Evolutionary conservation across 2,797 vertebrate genomes (phyloP).

Genomic region (Vultur gryphus): DNA sequence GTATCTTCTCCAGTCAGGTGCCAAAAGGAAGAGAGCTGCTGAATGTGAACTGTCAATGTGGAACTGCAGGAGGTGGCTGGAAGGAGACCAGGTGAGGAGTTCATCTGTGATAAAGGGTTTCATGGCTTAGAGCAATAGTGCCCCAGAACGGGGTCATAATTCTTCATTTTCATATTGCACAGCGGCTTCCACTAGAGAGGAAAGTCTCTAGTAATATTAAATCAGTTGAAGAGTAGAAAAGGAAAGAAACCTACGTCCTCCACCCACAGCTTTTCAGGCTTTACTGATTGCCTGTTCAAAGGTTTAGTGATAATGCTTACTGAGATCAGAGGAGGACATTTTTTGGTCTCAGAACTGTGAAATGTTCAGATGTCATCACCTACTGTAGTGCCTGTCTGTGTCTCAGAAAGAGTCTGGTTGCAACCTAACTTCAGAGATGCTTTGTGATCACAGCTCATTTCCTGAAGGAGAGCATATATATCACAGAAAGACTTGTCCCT

Average conservation of each 20-base stretch:
- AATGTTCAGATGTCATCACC: background rate
- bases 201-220: background rate
- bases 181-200: background rate
- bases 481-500: background rate
- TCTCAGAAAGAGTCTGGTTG: background rate
- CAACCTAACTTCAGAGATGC: background rate
- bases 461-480: background rate
- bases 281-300: background rate
- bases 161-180: background rate
- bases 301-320: background rate
- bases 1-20: background rate
- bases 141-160: background rate
- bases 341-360: background rate
- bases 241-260: background rate
- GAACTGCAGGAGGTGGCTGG: background rate
- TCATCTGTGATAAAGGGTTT: background rate
- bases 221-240: background rate
- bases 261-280: background rate
- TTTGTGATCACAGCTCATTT: background rate
- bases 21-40: background rate
- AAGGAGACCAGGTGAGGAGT: background rate
- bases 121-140: background rate
- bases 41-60: background rate
- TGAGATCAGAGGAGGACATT: background rate
- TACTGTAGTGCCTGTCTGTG: background rate